A percentile compares a stretch with the other conserved stretches of the same genome.
These are phyloP conservation scores for Pristionchus japonicus DNA, from an alignment of 2,888 invertebrate genomes.

Conservation along the genomic window DNA sequence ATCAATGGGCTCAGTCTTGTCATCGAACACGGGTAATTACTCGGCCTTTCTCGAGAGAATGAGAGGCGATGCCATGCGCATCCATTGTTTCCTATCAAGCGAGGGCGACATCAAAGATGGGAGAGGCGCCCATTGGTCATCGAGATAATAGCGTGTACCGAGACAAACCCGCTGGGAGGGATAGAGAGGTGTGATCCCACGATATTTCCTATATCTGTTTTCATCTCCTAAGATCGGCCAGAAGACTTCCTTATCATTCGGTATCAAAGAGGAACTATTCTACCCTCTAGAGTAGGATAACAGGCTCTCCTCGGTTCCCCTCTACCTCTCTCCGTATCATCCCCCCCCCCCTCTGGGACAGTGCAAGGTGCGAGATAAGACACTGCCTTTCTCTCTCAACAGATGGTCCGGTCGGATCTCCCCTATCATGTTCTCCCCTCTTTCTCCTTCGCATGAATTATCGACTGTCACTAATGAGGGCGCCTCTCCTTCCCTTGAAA, in stretches of 20 bases:
- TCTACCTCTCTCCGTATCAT: too few relatives aligned
- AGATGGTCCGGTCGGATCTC: neutral
- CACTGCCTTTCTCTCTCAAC: neutral
- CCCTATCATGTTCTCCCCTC: constrained; percentile 6
- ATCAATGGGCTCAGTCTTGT: constrained; percentile 32
- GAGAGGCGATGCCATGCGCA: neutral
- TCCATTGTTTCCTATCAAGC: constrained; percentile 14
- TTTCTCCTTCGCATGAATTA: constrained; percentile 13
- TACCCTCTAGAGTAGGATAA: too few relatives aligned
- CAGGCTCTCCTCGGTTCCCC: neutral
- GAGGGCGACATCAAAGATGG: neutral
- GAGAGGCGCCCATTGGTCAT: neutral
- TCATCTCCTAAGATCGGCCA: neutral
- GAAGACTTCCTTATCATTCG: neutral
- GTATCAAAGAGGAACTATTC: too few relatives aligned
- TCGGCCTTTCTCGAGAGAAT: neutral
- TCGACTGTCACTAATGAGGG: constrained; percentile 39
- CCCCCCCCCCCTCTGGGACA: neutral
- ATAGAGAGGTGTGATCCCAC: neutral
- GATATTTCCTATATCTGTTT: neutral
- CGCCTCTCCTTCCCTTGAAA: neutral
- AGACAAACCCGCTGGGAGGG: neutral
- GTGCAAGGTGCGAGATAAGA: constrained; percentile 37
- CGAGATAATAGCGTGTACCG: neutral
- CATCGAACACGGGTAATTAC: constrained; percentile 32